Base-by-base conservation (phyloP, 2,888 invertebrate species). In the Chloromyia formosa region DNA sequence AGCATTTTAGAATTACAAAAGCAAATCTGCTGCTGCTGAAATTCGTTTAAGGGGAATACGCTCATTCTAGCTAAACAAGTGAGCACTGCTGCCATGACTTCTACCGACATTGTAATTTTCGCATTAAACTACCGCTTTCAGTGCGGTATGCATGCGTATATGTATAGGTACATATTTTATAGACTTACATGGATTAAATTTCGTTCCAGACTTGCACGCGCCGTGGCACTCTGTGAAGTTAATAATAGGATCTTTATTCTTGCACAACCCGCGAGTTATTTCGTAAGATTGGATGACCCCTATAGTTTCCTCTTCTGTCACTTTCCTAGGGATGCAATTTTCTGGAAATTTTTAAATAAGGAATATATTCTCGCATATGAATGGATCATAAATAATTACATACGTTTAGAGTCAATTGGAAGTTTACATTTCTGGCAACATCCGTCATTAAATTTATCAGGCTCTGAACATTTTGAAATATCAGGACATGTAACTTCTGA, bases 201-300 rank as follows among this genome's bases (percentile, higher is more conserved):
- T 83, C 0, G 92, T 91, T 18, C 90, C 89, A 0, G 94, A 93
- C 77, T 88, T 86, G 80, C 94, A 94, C 14, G 86, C 81, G 0
- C 94, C 94, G 66, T 87, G 86, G 80, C 94, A 94, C 83, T 93
- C 90, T 9, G 88, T 89, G 80, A 94, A 89, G 4, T 88, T 89
- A 3, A 79, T 78, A 18, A 94, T 85, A 0, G 89, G 86, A 73
- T 87, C 81, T 23, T 84, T 82, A 84, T 94, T 94, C 76, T 85
- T 84, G 82, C 94, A 94, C 0, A 85, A 78, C 0, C 92, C 93
- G 82, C 90, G 90, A 12, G 80, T 78, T 0, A 82, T 82, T 53
- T 86, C 81, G 4, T 79, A 79, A 7, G 87, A 81, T 75, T 87
- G 86, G 5, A 94, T 82, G 76, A 92, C 80, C 0, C 89, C 89